Evolutionary conservation across 2,888 invertebrate species (phyloP), one percentile per base, ranked within the genome.

Genomic region (Lochmaea capreae): DNA sequence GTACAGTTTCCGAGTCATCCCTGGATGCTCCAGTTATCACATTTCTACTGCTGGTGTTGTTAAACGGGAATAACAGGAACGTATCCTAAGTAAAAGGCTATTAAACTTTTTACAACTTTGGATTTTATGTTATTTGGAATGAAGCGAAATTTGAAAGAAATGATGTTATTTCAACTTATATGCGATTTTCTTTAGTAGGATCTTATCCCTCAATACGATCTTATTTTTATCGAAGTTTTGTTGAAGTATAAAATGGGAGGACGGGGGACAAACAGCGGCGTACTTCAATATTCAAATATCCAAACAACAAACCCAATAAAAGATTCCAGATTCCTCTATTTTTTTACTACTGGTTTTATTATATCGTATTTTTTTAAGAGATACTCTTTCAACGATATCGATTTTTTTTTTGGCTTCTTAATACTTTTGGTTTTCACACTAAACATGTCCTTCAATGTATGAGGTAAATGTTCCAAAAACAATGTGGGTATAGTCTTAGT

Each of bases 1-100:
- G 83, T 79, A 79, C 80, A 79, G 81, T 83, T 82, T 79, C 80
- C 79, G 68, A 65, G 62, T 71, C 59, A 66, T 71, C 66, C 71
- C 66, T 52, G 18, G 65, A 66, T 66, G 61, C 66, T 43, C 65
- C 59, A 65, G 71, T 71, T 71, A 71, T 66, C 71, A 52, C 71
- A 71, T 61, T 71, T 59, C 66, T 71, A 65, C 58, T 71, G 39
- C 43, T 39, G n/a, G 18, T 59, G 71, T 46, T 46, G 71, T 49
- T 71, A 71, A 66, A 42, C 61, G 46, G 71, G 22, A 61, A 39
- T 66, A 66, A 42, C 59, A 66, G 66, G 26, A 66, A 22, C 61
- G 71, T 18, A 66, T 63, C 18, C 26, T 16, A 22, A 54, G 54
- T 49, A 49, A 26, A 49, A 46, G 46, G 26, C 16, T 42, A 65